Base-by-base conservation (phyloP, 2,113 vertebrate genomes). In the Dryoscopus gambensis region DNA sequence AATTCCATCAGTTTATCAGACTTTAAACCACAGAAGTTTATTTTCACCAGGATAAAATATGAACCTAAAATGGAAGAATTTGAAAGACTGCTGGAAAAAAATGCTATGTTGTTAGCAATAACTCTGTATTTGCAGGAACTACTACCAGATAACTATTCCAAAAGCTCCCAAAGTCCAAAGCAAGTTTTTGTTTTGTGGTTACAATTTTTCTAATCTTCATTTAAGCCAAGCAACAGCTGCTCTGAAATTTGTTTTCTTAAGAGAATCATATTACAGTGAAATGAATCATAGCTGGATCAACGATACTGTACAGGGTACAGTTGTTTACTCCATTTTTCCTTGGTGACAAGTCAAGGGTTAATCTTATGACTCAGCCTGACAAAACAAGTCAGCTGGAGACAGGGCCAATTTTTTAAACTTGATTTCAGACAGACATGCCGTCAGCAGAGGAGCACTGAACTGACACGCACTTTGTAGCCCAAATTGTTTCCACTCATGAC, bases 301-400 rank as follows among this genome's bases (percentile, higher is more conserved):
- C 6, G 56, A 95, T 96, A 95, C 90, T 93, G 93, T 93, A 95
- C 86, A 60, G 92, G 89, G 90, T 82, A 96, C 97, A 97, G 95
- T 97, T 98, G 97, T 98, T 98, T 98, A 97, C 97, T 97, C 82
- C 84, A 59, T 91, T 75, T 93, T 94, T 92, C 94, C 87, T 81
- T 95, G 97, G 95, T 96, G 97, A 97, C 93, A 97, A 96, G 96
- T 97, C 97, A 98, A 97, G 97, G 97, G 98, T 98, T 98, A 98
- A 98, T 98, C 98, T 97, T 87, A 93, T 97, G 96, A 98, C 96
- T 98, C 97, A 95, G 97, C 84, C 96, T 98, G 97, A 98, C 96
- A 98, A 97, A 98, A 97, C 68, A 94, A 98, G 97, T 97, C 98
- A 98, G 98, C 97, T 98, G 98, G 97, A 98, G 97, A 97, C 96